Base-by-base conservation (phyloP, 1,140 invertebrate genomes). In the Drosophila gunungcola region DNA sequence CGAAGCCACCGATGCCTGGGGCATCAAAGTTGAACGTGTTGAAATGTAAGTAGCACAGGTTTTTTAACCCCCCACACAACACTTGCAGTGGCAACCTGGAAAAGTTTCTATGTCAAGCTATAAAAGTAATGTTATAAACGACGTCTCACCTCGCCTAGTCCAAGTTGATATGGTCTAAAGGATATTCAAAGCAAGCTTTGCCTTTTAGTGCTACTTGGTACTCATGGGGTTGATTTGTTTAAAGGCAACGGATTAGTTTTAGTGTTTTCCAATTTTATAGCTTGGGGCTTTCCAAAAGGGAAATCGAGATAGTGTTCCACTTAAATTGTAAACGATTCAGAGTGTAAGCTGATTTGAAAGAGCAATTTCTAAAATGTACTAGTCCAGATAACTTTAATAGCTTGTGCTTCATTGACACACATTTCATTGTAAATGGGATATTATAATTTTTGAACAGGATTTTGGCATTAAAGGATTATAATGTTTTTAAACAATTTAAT, bases 1-100 rank as follows among this genome's bases (percentile, higher is more conserved):
- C 92, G 97, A 98, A 92, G 97, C 97, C 12, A 99, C 98, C 10
- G 98, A 98, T 89, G 96, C 97, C 25, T 99, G 98, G 98, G 98
- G 98, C 16, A 98, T 99, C 76, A 98, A 98, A 93, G 98, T 99
- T 13, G 98, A 99, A 93, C 94, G 98, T 73, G 98, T 99, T 45
- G 98, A 98, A 94, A 97, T 99, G 97, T 98, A 93, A 96, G 96
- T 94, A 89, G 84, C 82, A 79, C 85, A 89, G 78, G 57, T 80
- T 86, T 86, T 75, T 56, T 62, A 48, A 36, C 61, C 57, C 55
- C 49, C 29, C 27, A 46, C 43, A 61, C 49, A 41, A n/a, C 25
- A 39, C 53, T 27, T 60, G 54, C 43, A 67, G 45, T 54, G 67
- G 51, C 58, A 64, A 32, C 52, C 63, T 61, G 56, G 13, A 65